phyloP scores from a whole-genome alignment of 2,113 vertebrate species.

The Oreochromis spilurus region DNA sequence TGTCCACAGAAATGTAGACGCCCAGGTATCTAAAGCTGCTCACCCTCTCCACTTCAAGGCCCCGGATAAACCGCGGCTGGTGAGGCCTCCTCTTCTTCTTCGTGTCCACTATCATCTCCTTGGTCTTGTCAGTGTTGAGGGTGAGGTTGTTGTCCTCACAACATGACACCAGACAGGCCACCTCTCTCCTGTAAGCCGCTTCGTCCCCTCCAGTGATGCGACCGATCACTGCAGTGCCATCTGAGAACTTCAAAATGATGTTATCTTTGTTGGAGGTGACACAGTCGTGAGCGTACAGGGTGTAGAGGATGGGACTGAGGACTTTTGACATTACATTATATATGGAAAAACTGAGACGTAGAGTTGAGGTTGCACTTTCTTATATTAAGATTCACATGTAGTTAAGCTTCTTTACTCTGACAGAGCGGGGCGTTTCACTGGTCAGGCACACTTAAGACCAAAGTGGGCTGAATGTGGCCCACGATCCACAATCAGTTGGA shows the following conservation, averaged over 20 bases:
- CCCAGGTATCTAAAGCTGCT: fast-evolving
- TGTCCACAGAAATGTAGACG: background rate
- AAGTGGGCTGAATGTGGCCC: background rate
- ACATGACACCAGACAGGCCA: background rate
- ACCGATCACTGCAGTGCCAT: background rate
- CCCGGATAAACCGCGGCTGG: fast-evolving
- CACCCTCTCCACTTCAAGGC: background rate
- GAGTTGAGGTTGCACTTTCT: background rate
- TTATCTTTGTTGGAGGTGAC: background rate
- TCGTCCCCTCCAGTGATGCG: fast-evolving
- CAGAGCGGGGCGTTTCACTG: background rate
- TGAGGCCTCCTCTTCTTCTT: background rate
- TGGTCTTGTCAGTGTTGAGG: background rate
- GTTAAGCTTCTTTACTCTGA: background rate
- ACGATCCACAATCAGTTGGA: background rate
- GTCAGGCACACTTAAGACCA: background rate
- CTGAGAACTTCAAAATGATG: fast-evolving
- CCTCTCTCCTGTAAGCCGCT: background rate
- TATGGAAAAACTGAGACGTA: background rate
- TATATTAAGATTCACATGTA: background rate
- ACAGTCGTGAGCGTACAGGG: background rate
- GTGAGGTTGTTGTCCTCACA: background rate
- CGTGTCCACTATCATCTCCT: background rate
- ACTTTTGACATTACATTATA: background rate
- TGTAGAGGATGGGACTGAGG: background rate